Percentiles rank a stretch among this genome's conserved stretches.
Evolutionary conservation across 2,113 vertebrate species (phyloP).

Genomic region (Cephalopterus ornatus): DNA sequence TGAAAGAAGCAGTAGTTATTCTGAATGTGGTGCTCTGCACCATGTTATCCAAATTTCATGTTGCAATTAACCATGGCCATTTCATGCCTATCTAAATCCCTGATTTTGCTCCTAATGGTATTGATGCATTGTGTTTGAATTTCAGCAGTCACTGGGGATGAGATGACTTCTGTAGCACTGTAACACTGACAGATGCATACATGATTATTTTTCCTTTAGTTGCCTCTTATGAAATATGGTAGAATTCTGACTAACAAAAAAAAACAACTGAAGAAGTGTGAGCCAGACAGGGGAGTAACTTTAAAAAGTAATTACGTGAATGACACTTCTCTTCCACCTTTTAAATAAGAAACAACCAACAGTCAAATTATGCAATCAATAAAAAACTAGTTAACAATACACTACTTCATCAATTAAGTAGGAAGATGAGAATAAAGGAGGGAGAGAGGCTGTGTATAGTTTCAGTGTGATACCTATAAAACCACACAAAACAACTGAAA

Average conservation of each 20-base stretch:
- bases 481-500: background rate
- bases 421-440: background rate
- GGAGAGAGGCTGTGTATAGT: background rate
- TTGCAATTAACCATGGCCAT: background rate
- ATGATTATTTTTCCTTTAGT: background rate
- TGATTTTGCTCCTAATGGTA: background rate
- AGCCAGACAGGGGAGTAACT: background rate
- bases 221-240: fast-evolving
- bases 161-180: background rate
- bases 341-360: background rate
- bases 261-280: background rate
- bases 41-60: background rate
- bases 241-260: background rate
- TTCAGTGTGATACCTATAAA: background rate
- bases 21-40: background rate
- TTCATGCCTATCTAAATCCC: background rate
- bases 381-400: background rate
- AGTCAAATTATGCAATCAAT: background rate
- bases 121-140: background rate
- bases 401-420: background rate
- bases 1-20: background rate
- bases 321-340: background rate
- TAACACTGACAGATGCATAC: background rate
- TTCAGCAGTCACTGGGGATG: background rate
- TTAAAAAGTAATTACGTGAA: background rate